Conservation (phyloP, 2,797 vertebrate species). For the Cuniculus paca region DNA sequence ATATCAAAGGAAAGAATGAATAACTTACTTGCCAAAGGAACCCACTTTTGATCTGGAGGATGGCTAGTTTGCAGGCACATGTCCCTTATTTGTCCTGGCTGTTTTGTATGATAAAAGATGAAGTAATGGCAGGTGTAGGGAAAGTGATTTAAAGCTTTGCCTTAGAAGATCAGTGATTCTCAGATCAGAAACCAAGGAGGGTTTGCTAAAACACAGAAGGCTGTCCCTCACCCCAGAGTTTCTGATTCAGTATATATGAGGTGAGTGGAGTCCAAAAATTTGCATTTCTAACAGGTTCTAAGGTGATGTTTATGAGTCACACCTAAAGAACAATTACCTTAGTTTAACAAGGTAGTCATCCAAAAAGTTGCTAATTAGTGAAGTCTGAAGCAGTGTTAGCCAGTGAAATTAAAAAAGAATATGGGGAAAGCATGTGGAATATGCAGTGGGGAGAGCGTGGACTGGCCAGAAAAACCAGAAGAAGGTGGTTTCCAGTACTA, state of each 20-base stretch:
- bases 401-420: constrained; percentile 17
- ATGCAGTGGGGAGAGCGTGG: neutral
- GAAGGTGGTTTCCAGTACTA: neutral
- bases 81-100: constrained; percentile 25
- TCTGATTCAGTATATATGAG: constrained; percentile 9
- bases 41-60: neutral
- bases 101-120: constrained; percentile 61
- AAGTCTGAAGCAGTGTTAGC: constrained; percentile 18
- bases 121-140: constrained; percentile 45
- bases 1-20: constrained; percentile 34
- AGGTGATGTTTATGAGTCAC: neutral
- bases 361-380: constrained; percentile 22
- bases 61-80: neutral
- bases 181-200: neutral
- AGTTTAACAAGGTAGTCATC: constrained; percentile 1
- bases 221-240: neutral
- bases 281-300: neutral
- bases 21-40: constrained; percentile 40
- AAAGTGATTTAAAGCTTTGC: constrained; percentile 46
- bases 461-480: constrained; percentile 27
- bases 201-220: neutral
- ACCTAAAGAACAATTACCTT: constrained; percentile 40
- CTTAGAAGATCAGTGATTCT: constrained; percentile 33
- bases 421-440: neutral
- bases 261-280: neutral